Percentiles rank a stretch among this genome's conserved stretches.
These are phyloP conservation scores for Microcaecilia unicolor DNA, from an alignment of 2,797 vertebrate genomes.

Conservation along the genomic window DNA sequence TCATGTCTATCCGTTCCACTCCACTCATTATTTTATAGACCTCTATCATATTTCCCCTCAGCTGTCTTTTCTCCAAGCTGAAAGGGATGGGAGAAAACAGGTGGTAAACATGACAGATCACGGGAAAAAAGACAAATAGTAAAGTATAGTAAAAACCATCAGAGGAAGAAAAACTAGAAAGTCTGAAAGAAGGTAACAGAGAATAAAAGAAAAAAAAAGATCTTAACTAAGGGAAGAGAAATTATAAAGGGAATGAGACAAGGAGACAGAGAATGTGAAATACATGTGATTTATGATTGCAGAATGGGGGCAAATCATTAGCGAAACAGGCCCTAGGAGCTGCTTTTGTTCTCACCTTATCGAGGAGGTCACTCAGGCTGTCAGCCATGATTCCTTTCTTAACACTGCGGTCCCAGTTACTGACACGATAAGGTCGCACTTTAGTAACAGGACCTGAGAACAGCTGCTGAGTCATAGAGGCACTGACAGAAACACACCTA, in stretches of 20 bases:
- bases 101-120: too few species aligned
- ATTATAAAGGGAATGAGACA: not conserved
- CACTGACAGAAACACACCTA: constrained; percentile 59
- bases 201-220: too few species aligned
- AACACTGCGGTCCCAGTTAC: constrained; percentile 65
- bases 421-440: constrained; percentile 62
- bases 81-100: too few species aligned
- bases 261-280: not conserved
- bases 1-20: too few species aligned
- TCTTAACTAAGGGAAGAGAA: not conserved
- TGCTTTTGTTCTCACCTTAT: constrained; percentile 61
- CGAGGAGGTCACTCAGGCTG: constrained; percentile 56
- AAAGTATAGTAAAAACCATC: too few species aligned
- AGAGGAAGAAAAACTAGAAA: too few species aligned
- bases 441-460: constrained; percentile 38
- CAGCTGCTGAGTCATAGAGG: constrained; percentile 73
- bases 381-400: constrained; percentile 80
- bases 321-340: not conserved
- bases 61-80: too few species aligned
- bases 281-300: not conserved
- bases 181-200: too few species aligned
- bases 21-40: too few species aligned
- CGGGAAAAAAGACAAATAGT: too few species aligned
- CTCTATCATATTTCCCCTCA: too few species aligned
- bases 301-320: not conserved